Percentiles rank a stretch among this genome's conserved stretches.
Conservation (phyloP, 2,888 invertebrate genomes). For the Platycnemis pennipes region DNA sequence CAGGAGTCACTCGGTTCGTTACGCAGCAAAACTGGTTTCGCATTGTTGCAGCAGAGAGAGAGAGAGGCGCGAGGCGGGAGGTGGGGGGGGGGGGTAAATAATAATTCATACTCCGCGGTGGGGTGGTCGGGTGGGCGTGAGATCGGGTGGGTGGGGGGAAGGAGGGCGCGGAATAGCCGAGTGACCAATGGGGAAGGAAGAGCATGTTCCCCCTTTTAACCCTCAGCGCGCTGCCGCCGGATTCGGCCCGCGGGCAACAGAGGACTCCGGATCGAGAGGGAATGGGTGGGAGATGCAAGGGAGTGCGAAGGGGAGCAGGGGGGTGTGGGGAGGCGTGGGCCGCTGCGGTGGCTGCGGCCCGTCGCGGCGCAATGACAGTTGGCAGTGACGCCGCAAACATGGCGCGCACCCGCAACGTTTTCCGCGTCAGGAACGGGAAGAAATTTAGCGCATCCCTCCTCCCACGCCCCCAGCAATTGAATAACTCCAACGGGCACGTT, state of each 20-base stretch:
- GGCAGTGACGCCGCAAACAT: too few relatives aligned
- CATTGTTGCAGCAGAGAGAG: conserved; percentile 28
- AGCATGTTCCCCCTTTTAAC: neutral
- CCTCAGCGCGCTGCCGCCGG: neutral
- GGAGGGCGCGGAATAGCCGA: neutral
- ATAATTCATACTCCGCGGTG: neutral
- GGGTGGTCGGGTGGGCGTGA: neutral
- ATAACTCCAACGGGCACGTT: too few relatives aligned
- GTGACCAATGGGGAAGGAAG: conserved; percentile 2
- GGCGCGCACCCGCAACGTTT: too few relatives aligned
- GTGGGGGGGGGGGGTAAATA: neutral
- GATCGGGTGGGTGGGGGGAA: neutral
- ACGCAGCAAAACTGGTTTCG: conserved; percentile 11
- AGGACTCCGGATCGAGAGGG: too few relatives aligned
- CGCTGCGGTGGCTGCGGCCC: too few relatives aligned
- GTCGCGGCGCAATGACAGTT: too few relatives aligned
- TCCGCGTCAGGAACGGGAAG: too few relatives aligned
- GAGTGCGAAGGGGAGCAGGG: too few relatives aligned
- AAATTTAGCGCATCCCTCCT: too few relatives aligned
- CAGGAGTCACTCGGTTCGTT: neutral
- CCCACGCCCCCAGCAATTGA: too few relatives aligned
- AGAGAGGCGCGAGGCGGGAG: neutral
- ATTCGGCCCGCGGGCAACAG: neutral
- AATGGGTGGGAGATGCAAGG: neutral
- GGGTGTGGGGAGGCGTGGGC: too few relatives aligned